Conservation (phyloP, 2,888 invertebrate species). For the Augochlorella aurata region DNA sequence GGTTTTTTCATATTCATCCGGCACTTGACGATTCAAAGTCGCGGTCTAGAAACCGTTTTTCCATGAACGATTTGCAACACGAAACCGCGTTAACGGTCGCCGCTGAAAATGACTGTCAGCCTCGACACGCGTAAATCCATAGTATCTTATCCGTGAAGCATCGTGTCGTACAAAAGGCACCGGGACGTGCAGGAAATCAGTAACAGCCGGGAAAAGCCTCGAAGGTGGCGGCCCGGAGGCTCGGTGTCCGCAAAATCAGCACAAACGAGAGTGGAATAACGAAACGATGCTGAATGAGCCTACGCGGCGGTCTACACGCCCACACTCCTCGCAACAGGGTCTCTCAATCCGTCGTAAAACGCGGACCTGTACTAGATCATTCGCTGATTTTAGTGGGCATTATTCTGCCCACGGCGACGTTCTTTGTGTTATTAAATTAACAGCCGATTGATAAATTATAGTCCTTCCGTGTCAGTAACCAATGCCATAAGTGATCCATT, state of each 20-base stretch:
- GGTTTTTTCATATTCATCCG: background rate
- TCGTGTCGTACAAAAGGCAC: constrained; percentile 47
- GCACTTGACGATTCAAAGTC: background rate
- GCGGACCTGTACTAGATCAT: background rate
- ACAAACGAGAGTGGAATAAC: constrained; percentile 60
- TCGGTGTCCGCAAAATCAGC: constrained; percentile 50
- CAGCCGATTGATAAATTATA: background rate
- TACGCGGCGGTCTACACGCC: constrained; percentile 43
- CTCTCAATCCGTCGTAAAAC: constrained; percentile 11
- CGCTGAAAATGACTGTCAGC: constrained; percentile 32
- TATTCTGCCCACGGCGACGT: background rate
- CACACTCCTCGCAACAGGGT: constrained; percentile 21
- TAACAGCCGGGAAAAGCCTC: constrained; percentile 40
- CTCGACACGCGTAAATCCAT: constrained; percentile 40
- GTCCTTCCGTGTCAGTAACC: background rate
- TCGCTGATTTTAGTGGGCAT: constrained; percentile 5
- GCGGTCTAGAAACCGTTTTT: constrained; percentile 10
- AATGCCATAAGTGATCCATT: background rate
- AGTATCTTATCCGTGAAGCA: constrained; percentile 40
- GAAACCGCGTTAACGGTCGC: constrained; percentile 36
- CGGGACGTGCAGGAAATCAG: constrained; percentile 49
- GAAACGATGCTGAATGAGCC: constrained; percentile 63
- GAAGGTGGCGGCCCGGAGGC: constrained; percentile 35
- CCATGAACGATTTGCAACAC: constrained; percentile 6
- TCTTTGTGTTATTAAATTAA: constrained; percentile 6